A percentile compares a stretch with the other conserved stretches of the same genome.
Conservation (phyloP, 2,113 vertebrate genomes). For the Vireo altiloquus region DNA sequence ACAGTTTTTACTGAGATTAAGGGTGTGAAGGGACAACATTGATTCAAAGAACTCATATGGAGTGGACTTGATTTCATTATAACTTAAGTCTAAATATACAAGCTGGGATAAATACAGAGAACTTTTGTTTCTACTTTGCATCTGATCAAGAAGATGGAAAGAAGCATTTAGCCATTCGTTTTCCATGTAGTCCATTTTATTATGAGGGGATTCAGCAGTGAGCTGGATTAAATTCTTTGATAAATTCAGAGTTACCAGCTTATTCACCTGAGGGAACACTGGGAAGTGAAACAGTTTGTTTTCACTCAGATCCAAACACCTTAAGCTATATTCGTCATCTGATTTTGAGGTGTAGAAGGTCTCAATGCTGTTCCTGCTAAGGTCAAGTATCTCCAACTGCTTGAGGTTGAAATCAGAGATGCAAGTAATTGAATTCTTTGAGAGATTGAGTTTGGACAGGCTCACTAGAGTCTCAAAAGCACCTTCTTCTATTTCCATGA, state of each 20-base stretch:
- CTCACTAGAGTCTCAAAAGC: conserved; percentile 80
- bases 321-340: conserved; percentile 67
- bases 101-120: conserved; percentile 67
- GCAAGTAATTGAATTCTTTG: conserved; percentile 93
- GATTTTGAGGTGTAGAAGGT: conserved; percentile 77
- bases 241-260: conserved; percentile 80
- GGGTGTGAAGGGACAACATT: conserved; percentile 77
- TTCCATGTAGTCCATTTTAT: conserved; percentile 32
- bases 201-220: conserved; percentile 33
- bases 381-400: conserved; percentile 82
- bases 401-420: conserved; percentile 89
- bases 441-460: conserved; percentile 87
- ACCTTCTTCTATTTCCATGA: conserved; percentile 92
- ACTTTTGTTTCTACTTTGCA: conserved; percentile 30
- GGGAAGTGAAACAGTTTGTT: conserved; percentile 89
- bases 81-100: conserved; percentile 87
- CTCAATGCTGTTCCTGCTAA: conserved; percentile 92
- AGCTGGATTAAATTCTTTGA: conserved; percentile 86
- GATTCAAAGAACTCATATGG: conserved; percentile 77
- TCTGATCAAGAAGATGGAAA: background rate
- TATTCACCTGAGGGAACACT: conserved; percentile 76
- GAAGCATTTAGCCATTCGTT: conserved; percentile 42
- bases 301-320: conserved; percentile 84
- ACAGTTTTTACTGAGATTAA: conserved; percentile 93
- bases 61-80: conserved; percentile 84